phyloP scores from a whole-genome alignment of 2,797 vertebrate genomes.

The Nannoperca australis region DNA sequence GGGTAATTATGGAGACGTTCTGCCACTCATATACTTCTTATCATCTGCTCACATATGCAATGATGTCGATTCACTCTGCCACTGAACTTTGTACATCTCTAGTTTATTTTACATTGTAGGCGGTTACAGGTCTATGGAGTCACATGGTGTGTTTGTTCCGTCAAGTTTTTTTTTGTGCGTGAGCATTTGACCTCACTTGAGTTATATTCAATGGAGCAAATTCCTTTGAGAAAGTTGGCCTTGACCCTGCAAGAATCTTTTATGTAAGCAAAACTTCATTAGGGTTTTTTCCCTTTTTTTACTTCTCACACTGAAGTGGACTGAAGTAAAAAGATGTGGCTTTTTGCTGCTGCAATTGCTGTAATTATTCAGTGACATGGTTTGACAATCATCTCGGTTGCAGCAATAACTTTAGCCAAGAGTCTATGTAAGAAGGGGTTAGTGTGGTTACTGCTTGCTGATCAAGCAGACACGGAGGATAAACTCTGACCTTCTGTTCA shows the following conservation, averaged over 20 bases:
- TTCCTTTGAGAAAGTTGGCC: constrained; percentile 33
- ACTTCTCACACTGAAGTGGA: constrained; percentile 4
- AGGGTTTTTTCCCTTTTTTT: constrained; percentile 20
- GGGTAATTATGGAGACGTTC: constrained; percentile 60
- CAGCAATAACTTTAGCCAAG: background rate
- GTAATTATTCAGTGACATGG: constrained; percentile 15
- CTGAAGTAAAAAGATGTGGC: constrained; percentile 7
- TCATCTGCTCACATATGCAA: constrained; percentile 41
- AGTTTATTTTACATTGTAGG: constrained; percentile 46
- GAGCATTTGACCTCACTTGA: constrained; percentile 41
- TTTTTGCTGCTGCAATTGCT: constrained; percentile 17
- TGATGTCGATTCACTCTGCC: constrained; percentile 17
- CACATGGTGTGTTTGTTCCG: constrained; percentile 22
- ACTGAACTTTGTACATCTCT: constrained; percentile 56
- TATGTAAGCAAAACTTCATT: constrained; percentile 43
- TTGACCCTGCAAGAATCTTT: constrained; percentile 34
- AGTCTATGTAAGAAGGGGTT: background rate
- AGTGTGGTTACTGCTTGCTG: constrained; percentile 13
- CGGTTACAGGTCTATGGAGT: constrained; percentile 40
- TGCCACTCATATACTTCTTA: constrained; percentile 49
- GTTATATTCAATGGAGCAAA: constrained; percentile 31
- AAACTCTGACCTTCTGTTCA: background rate
- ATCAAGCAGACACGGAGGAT: background rate
- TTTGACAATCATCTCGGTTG: constrained; percentile 12
- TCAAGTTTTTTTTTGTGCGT: constrained; percentile 39